Evolutionary conservation across 92 coral and sea anemone species (phyloP).

Genomic region (Epizoanthus rinbou): DNA sequence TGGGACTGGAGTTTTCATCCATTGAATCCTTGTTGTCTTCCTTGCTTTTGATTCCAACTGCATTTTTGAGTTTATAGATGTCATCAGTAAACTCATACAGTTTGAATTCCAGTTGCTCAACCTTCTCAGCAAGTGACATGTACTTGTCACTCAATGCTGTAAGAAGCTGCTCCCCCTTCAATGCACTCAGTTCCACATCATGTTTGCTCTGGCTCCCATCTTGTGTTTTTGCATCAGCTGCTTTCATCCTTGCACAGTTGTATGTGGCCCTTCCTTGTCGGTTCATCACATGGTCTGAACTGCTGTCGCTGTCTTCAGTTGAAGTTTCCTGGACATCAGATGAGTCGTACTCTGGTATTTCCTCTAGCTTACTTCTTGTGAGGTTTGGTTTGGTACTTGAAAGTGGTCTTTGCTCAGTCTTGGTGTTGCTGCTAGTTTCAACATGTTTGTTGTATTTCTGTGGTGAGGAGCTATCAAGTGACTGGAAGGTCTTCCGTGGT

Average conservation of each 20-base stretch:
- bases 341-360: slow-evolving; percentile 77
- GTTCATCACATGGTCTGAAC: slow-evolving; percentile 8
- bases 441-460: slow-evolving; percentile 16
- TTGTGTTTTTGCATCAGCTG: background rate
- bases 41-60: slow-evolving; percentile 68
- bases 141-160: slow-evolving; percentile 63
- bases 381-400: slow-evolving; percentile 24
- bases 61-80: slow-evolving; percentile 69
- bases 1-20: slow-evolving; percentile 3
- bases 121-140: slow-evolving; percentile 73
- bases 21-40: slow-evolving; percentile 26
- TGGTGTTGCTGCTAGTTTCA: background rate
- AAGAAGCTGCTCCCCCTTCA: slow-evolving; percentile 64
- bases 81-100: slow-evolving; percentile 86
- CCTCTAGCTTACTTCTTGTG: slow-evolving; percentile 51
- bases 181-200: slow-evolving; percentile 11
- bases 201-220: background rate
- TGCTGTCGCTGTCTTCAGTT: slow-evolving; percentile 53
- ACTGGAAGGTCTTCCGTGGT: slow-evolving; percentile 17
- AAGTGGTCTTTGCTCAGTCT: background rate
- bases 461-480: background rate
- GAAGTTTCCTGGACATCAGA: slow-evolving; percentile 67
- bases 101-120: slow-evolving; percentile 78
- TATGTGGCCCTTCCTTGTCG: background rate
- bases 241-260: background rate